Percentiles rank a stretch among this genome's conserved stretches.
Evolutionary conservation across 2,113 vertebrate species (phyloP).

Genomic region (Lonchura striata): DNA sequence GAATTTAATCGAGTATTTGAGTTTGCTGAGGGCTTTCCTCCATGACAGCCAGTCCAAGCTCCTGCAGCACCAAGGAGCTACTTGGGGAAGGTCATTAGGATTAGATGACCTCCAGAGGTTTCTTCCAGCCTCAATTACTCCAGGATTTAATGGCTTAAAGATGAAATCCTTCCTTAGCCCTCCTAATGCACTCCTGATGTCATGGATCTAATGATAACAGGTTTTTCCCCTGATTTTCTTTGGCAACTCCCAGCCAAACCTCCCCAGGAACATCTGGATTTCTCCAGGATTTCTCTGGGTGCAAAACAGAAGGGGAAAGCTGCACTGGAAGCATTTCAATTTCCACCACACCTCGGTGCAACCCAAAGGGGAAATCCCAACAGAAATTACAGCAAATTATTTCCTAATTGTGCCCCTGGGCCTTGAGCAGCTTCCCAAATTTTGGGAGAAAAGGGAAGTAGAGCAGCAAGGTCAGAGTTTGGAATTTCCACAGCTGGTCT

Average conservation of each 20-base stretch:
- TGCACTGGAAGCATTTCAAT: neutral
- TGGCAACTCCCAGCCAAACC: neutral
- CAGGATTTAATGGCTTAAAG: constrained; percentile 31
- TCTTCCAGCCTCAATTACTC: neutral
- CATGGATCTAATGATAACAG: neutral
- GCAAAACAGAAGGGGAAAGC: neutral
- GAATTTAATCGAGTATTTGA: neutral
- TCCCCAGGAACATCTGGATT: neutral
- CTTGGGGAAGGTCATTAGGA: constrained; percentile 5
- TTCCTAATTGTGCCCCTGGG: neutral
- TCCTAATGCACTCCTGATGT: constrained; percentile 15
- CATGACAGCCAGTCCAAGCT: neutral
- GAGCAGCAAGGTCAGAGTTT: neutral
- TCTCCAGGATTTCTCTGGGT: neutral
- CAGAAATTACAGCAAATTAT: neutral
- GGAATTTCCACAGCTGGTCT: neutral
- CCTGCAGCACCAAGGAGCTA: neutral
- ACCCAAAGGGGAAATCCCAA: neutral
- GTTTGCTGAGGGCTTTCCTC: neutral
- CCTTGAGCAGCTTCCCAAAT: neutral
- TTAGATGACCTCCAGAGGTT: constrained; percentile 24
- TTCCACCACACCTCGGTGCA: neutral
- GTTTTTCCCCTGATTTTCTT: neutral
- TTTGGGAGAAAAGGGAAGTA: neutral
- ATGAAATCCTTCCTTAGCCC: constrained; percentile 7